Base-by-base conservation (phyloP, 2,888 invertebrate species). In the Cephus rjabovi region DNA sequence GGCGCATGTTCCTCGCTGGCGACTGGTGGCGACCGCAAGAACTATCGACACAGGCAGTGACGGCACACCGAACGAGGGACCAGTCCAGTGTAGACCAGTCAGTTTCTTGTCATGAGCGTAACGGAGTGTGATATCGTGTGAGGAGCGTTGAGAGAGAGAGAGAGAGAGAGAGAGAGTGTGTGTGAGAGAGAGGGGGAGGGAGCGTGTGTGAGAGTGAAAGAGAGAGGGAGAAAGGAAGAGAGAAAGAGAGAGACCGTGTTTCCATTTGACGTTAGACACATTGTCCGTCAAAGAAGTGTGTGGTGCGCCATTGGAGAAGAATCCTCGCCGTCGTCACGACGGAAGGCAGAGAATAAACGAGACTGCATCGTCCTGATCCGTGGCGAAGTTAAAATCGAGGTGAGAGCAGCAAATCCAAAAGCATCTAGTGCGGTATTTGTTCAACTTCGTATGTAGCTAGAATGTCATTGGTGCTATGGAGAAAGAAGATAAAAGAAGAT, bases 81-180 rank as follows among this genome's bases (percentile, higher is more conserved):
- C 56, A 56, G 56, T 56, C 56, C 71, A 31, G 31, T 71, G 31
- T 12, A 33, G 71, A 33, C 71, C 33, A 71, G 71, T 71, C 71
- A 71, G 71, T 71, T 34, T 71, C 71, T 34, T 71, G 71, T 71
- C 71, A 71, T 71, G 71, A 71, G 33, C 33, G 71, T 71, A 34
- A 71, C 71, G 71, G 33, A 71, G 31, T 34, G 71, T 31, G 71
- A 31, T 34, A 15, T 30, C 71, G 71, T 71, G 33, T 34, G 71
- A 71, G 33, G 31, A 31, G 12, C 2, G 31, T 71, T 31, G 31
- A 71, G 71, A 33, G 31, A 56, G 56, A 56, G 56, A 23, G 56
- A 56, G 56, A 56, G 56, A 1, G 56, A 9, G 56, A 15, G 37
- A 12, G 37, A 12, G 12, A 12, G 37, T 4, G 40, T 15, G 37